Base-by-base conservation (phyloP, 1,140 invertebrate genomes). In the Megathymus violae region DNA sequence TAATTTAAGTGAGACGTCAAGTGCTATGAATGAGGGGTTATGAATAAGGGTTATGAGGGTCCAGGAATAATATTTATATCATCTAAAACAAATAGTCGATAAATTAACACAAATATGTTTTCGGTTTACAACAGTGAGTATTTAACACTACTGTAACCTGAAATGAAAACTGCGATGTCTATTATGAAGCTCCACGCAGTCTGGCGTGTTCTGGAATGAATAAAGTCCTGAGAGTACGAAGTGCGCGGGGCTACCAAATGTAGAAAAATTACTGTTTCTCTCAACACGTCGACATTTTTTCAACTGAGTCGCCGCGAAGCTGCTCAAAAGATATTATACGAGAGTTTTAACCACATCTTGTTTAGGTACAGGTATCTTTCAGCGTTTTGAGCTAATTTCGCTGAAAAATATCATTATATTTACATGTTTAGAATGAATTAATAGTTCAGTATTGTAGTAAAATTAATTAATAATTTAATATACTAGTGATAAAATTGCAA, bases 191-290 rank as follows among this genome's bases (percentile, higher is more conserved):
- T 13, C 50, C 40, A 25, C 50, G 25, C 47, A 34, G 46, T 43
- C 48, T 51, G 25, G 31, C 19, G 17, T 62, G 44, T 46, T 41
- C 43, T 62, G 50, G 38, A 63, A 52, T 54, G 61, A 44, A 63
- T 44, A 52, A 63, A 52, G 48, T 17, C 61, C 25, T 44, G 22
- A 22, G 48, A 41, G 47, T 47, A 17, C 43, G 17, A 44, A 47
- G 3, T 9, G 9, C 54, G 54, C 41, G 16, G 22, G 22, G 40
- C 40, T 5, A 47, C 41, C 56, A 47, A 62, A 51, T 47, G 48
- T 44, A 19, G 46, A 63, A 63, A 54, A 52, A 63, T 54, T 54
- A 46, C 41, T 63, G 38, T 52, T 52, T 52, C 50, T 31, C 60
- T 34, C 46, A 40, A 54, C 54, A 56, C 61, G 41, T 54, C 41